Evolutionary conservation across 2,797 vertebrate species (phyloP), one percentile per base, ranked within the genome.

Genomic region (Peromyscus eremicus): DNA sequence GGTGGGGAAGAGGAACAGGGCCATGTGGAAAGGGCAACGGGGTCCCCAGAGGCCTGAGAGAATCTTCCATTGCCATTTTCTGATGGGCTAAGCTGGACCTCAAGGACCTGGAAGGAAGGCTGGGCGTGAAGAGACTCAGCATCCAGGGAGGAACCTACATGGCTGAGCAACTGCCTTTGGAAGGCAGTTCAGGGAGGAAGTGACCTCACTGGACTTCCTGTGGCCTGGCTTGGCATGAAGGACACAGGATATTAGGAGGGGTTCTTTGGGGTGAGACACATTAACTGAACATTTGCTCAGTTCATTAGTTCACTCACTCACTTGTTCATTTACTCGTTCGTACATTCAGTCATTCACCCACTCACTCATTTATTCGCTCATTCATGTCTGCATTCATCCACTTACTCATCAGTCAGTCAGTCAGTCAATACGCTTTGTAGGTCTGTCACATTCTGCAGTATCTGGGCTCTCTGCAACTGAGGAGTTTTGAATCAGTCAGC

Each of bases 21-120:
- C 29, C 32, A 0, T 1, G 25, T 0, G 0, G 46, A 19, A 81
- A 6, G 13, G 10, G 17, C 19, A 29, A 21, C 10, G 2, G n/a
- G 32, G 23, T 23, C 68, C 27, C 75, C 75, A 92, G 37, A 80
- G 40, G 27, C 40, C 49, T 29, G 21, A 4, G 52, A 80, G 49
- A 40, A 21, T 27, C 40, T 10, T 37, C 27, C 7, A 23, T 27
- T 12, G 32, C 71, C 46, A 52, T 89, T 46, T 76, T 70, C 76
- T 27, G 0, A 5, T 2, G 14, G 89, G 6, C 19, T 21, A 27
- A 62, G 55, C 85, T 85, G 55, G 66, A 46, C 60, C 27, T 40
- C 73, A 52, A 49, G 32, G 82, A n/a, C 57, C 16, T 34, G 64
- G 49, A 70, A 1, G 17, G 16, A 80, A 34, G 2, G 32, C 3